Base-by-base conservation (phyloP, 2,797 vertebrate genomes). In the Poeciliopsis turneri region DNA sequence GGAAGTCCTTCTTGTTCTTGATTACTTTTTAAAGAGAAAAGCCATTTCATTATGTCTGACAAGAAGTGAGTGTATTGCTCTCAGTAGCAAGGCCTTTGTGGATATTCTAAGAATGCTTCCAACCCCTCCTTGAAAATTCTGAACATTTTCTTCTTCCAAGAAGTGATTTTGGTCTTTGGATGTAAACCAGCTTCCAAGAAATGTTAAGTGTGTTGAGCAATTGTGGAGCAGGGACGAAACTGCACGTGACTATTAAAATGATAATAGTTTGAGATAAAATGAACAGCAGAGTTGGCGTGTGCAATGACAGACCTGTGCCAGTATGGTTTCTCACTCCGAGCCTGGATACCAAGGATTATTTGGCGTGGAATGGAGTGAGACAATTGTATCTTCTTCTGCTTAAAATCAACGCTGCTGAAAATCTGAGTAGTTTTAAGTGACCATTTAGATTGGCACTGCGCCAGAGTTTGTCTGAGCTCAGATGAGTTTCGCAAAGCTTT, bases 11-110 rank as follows among this genome's bases (percentile, higher is more conserved):
- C 64, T 77, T 77, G 84, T 92, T 88, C 66, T 20, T 79, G 61
- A 90, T 81, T 80, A 80, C 81, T 88, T 89, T 86, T 80, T 75
- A 86, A 84, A 78, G 82, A 88, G 86, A 85, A 84, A 83, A 87
- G 78, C 77, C 1, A 9, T 36, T 86, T 80, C 2, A 61, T 84
- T 61, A 47, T 83, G 77, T 83, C 79, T 49, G 82, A 82, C 78
- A 76, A 77, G 82, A 78, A 69, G 43, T 76, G 75, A 86, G 82
- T 87, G 66, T 70, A 28, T 79, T 51, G 12, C 30, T n/a, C 41
- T 45, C 64, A 72, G 80, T 45, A 47, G 46, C 28, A 43, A 66
- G 18, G 66, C 9, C 20, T 70, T n/a, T 70, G 39, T 43, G 41
- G 23, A n/a, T 70, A 8, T 70, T 70, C 39, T 45, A 70, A 28